A percentile compares a stretch with the other conserved stretches of the same genome.
Conservation (phyloP, 2,888 invertebrate genomes). For the Clanis bilineata region DNA sequence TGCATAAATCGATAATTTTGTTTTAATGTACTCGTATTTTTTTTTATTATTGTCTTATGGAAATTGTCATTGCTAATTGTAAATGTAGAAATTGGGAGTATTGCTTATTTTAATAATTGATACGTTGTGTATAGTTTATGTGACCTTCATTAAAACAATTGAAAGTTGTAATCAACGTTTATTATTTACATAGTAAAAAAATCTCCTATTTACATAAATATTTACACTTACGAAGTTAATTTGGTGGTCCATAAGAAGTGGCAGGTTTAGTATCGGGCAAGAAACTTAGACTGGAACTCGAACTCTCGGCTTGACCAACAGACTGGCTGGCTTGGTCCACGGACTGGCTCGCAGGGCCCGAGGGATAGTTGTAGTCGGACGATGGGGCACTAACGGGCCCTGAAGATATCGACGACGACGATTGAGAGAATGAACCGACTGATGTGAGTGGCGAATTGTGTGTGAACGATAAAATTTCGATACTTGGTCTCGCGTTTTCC, state of each 20-base stretch:
- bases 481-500: constrained; percentile 65
- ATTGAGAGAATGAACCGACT: constrained; percentile 38
- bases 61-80: too few relatives aligned
- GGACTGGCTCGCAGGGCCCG: constrained; percentile 38
- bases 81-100: not conserved
- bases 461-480: constrained; percentile 70
- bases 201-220: constrained; percentile 38
- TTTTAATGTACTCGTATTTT: not conserved
- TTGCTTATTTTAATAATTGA: not conserved
- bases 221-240: constrained; percentile 42
- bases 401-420: constrained; percentile 37
- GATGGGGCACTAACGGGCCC: constrained; percentile 30
- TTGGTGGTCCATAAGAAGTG: constrained; percentile 60
- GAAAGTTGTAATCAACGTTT: constrained; percentile 31
- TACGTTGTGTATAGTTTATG: not conserved
- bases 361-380: constrained; percentile 50
- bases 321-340: constrained; percentile 37
- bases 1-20: not conserved
- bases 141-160: constrained; percentile 28
- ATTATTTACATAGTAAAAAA: constrained; percentile 44
- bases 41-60: too few relatives aligned
- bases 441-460: constrained; percentile 55
- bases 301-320: constrained; percentile 29
- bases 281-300: constrained; percentile 47
- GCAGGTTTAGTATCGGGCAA: constrained; percentile 62